These are phyloP conservation scores for Paramuricea clavata DNA, from an alignment of 92 coral and sea anemone genomes.

Conservation along the genomic window DNA sequence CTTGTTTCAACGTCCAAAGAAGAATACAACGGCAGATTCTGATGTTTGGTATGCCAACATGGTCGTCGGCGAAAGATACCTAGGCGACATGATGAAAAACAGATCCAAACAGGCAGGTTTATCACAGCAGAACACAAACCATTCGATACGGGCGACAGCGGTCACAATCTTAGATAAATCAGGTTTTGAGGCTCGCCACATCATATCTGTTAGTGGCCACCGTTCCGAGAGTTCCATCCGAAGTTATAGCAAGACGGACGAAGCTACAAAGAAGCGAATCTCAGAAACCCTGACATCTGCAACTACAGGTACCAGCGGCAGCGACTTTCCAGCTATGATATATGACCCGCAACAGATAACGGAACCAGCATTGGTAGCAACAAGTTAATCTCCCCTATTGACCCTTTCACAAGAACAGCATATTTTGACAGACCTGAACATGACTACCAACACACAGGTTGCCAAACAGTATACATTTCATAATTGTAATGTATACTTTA, in stretches of 20 bases:
- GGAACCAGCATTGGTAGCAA: not conserved
- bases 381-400: not conserved
- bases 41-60: slow-evolving; percentile 65
- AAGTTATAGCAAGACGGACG: slow-evolving; percentile 24
- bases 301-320: not conserved
- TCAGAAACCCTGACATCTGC: slow-evolving; percentile 30
- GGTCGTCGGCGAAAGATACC: slow-evolving; percentile 54
- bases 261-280: slow-evolving; percentile 34
- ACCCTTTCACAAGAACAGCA: not conserved
- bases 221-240: slow-evolving; percentile 39
- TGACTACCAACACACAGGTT: not conserved
- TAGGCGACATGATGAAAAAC: slow-evolving; percentile 57
- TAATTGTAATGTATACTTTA: not conserved
- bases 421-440: not conserved
- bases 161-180: slow-evolving; percentile 49
- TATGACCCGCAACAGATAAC: not conserved
- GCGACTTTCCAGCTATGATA: not conserved
- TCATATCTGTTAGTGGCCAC: slow-evolving; percentile 38
- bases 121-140: slow-evolving; percentile 54
- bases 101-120: slow-evolving; percentile 57
- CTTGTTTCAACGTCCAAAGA: slow-evolving; percentile 62
- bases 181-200: slow-evolving; percentile 47
- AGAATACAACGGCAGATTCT: slow-evolving; percentile 7
- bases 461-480: not conserved
- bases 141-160: no score